Base-by-base conservation (phyloP, 2,888 invertebrate species). In the Limnephilus marmoratus region DNA sequence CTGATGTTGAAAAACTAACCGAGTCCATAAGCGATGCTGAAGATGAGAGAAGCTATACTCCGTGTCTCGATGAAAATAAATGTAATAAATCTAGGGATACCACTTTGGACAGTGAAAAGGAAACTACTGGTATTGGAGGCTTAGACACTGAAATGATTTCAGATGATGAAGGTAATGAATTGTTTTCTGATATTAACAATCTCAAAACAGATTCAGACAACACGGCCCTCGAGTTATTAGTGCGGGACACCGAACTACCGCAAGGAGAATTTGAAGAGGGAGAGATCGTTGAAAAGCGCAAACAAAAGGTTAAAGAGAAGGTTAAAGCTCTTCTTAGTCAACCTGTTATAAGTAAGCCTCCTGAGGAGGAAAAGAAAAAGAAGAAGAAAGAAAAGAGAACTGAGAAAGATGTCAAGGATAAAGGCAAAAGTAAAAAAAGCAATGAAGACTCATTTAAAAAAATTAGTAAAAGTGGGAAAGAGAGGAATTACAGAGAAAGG, bases 141-240 rank as follows among this genome's bases (percentile, higher is more conserved):
- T 96, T 98, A 93, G 97, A 97, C 94, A 98, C 98, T 0, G 98
- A 98, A 95, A 96, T 97, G 95, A 97, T 98, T 94, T 98, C 98
- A 0, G 97, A 97, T 94, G 97, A 97, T 93, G 97, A 97, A 94
- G 97, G 97, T 85, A 96, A 97, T 93, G 97, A 97, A 93, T 96
- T 97, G 95, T 97, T 97, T 94, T 97, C 97, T 90, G 97, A 97
- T 94, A 95, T 95, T 12, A 95, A 95, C 93, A 95, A 96, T 92
- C 93, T 95, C 85, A 95, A 95, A 94, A 94, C 94, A 3, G 94
- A 94, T 24, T 95, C 95, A 0, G 95, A 95, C 93, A 95, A 95
- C 13, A 96, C 95, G 95, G 96, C 95, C 80, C 94, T 95, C 83
- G 95, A 95, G 94, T 95, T 95, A 88, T 95, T 95, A 93, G 95